Percentiles rank a stretch among this genome's conserved stretches.
Evolutionary conservation across 1,140 invertebrate genomes (phyloP).

Genomic region (Nomia melanderi): DNA sequence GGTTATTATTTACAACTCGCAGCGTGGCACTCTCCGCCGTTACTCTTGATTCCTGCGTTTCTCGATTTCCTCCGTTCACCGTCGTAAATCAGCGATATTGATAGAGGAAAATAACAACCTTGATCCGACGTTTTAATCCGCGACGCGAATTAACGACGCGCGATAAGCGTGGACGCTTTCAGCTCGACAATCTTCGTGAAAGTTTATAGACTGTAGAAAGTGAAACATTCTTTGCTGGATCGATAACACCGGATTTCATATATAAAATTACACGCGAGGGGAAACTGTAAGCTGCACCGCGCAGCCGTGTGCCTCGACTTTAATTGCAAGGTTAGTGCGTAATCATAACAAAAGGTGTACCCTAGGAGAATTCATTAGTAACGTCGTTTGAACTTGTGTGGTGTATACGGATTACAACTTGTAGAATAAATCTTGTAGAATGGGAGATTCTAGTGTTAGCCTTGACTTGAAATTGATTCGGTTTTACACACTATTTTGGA

Average conservation of each 20-base stretch:
- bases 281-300: neutral
- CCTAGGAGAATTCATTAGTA: too few relatives aligned
- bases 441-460: too few relatives aligned
- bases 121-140: neutral
- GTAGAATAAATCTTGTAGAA: too few relatives aligned
- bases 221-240: constrained; percentile 22
- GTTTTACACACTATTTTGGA: too few relatives aligned
- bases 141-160: neutral
- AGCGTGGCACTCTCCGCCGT: constrained; percentile 13
- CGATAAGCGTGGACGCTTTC: neutral
- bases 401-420: too few relatives aligned
- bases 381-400: too few relatives aligned
- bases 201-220: constrained; percentile 30
- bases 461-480: too few relatives aligned
- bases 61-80: constrained; percentile 9
- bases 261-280: neutral
- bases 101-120: neutral
- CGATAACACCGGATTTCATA: constrained; percentile 2
- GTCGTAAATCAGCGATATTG: neutral
- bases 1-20: constrained; percentile 67
- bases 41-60: constrained; percentile 54
- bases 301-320: too few relatives aligned
- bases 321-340: too few relatives aligned
- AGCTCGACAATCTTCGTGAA: neutral
- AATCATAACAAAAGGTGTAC: too few relatives aligned